Base-by-base conservation (phyloP, 2,888 invertebrate species). In the Eupithecia inturbata region DNA sequence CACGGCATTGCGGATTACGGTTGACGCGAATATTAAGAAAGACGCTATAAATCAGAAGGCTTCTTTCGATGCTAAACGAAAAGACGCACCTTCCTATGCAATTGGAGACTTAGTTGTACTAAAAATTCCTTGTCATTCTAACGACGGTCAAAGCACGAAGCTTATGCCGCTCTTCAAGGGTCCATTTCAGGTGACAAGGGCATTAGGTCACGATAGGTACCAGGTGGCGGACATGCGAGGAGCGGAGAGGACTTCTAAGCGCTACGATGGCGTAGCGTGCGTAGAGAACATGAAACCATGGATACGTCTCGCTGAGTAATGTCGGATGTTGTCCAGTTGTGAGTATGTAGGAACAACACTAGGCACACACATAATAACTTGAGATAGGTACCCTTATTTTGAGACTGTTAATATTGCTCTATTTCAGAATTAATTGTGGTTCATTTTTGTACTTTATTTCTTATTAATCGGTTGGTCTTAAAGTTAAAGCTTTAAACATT, bases 81-180 rank as follows among this genome's bases (percentile, higher is more conserved):
- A 77, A 64, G 73, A 76, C 7, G 78, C 82, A 4, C 68, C 22
- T 4, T 63, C 60, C 1, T 82, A 80, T 63, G 60, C 67, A 3
- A 66, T 72, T 3, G 81, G 77, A 4, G 81, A 83, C 28, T 76
- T 82, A 16, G 81, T 83, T 0, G 73, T 83, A 0, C 31, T 82
- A 1, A 83, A 80, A 77, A 78, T 81, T 14, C 77, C 79, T 7
- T 81, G 80, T 67, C 75, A 77, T 0, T 49, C 75, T 14, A 81
- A 82, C 76, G 81, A 83, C 10, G 82, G 81, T 0, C 75, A 79
- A 45, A 83, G 82, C 66, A 80, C 76, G 0, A 83, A 82, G 33
- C 36, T 82, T 16, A 69, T 83, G 72, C 81, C 81, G 0, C 6
- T 78, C 3, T 82, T 67, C 33, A 81, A 81, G 49, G 82, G 81